Evolutionary conservation across 2,888 invertebrate genomes (phyloP).

Genomic region (Strigamia maritima): DNA sequence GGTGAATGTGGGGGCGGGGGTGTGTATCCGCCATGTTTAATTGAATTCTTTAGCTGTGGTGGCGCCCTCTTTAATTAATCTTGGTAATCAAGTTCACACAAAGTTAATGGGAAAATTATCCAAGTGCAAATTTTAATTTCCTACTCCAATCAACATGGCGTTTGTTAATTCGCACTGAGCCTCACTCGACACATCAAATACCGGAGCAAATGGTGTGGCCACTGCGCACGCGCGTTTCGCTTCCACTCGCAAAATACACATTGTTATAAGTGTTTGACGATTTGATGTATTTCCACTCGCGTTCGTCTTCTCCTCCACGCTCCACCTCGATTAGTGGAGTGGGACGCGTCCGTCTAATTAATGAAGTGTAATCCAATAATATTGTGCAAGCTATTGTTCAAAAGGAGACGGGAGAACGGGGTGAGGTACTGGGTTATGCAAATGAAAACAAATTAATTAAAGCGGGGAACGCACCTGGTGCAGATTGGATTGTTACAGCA

Average conservation of each 20-base stretch:
- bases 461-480: constrained; percentile 23
- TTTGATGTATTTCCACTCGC: background rate
- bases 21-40: constrained; percentile 39
- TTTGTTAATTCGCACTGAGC: constrained; percentile 37
- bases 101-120: constrained; percentile 44
- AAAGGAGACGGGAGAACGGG: background rate
- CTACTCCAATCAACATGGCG: constrained; percentile 40
- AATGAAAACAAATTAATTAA: constrained; percentile 23
- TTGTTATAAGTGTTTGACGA: background rate
- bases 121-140: constrained; percentile 44
- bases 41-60: constrained; percentile 42
- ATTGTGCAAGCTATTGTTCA: constrained; percentile 12
- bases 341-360: constrained; percentile 20
- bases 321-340: background rate
- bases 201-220: constrained; percentile 23
- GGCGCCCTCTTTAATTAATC: constrained; percentile 42
- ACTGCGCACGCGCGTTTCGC: background rate
- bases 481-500: constrained; percentile 19
- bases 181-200: constrained; percentile 7
- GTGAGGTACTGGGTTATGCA: background rate
- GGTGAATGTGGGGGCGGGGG: background rate
- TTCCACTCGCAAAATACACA: background rate
- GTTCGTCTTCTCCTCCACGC: background rate
- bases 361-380: constrained; percentile 23
- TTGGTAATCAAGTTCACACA: constrained; percentile 42